These are phyloP conservation scores for Hydropotes inermis DNA, from an alignment of 2,113 vertebrate species.

Conservation along the genomic window DNA sequence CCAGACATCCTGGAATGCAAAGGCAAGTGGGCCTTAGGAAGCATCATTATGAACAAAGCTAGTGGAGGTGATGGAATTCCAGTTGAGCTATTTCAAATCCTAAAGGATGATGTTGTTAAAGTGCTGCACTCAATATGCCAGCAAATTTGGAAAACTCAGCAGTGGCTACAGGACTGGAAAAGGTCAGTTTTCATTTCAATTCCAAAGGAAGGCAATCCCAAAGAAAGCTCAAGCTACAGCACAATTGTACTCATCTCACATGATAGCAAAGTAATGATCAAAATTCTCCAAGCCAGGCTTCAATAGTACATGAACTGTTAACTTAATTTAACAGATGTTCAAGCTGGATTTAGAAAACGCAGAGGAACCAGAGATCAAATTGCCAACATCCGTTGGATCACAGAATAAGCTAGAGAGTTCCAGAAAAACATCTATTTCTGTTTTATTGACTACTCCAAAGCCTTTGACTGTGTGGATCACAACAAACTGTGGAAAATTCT, in stretches of 20 bases:
- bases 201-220: neutral
- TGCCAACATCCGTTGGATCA: neutral
- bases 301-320: neutral
- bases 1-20: neutral
- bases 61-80: neutral
- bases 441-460: neutral
- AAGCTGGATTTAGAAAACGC: neutral
- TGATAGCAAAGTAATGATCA: neutral
- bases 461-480: neutral
- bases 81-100: neutral
- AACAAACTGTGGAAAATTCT: neutral
- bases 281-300: neutral
- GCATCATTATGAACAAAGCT: neutral
- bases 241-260: neutral
- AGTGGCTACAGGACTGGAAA: neutral
- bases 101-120: neutral
- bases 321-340: neutral
- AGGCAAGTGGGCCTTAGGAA: neutral
- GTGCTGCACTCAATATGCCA: neutral
- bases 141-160: neutral
- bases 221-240: neutral
- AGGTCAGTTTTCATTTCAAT: neutral
- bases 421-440: neutral
- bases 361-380: neutral
- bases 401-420: neutral